Base-by-base conservation (phyloP, 2,113 vertebrate species). In the Rhea americana region DNA sequence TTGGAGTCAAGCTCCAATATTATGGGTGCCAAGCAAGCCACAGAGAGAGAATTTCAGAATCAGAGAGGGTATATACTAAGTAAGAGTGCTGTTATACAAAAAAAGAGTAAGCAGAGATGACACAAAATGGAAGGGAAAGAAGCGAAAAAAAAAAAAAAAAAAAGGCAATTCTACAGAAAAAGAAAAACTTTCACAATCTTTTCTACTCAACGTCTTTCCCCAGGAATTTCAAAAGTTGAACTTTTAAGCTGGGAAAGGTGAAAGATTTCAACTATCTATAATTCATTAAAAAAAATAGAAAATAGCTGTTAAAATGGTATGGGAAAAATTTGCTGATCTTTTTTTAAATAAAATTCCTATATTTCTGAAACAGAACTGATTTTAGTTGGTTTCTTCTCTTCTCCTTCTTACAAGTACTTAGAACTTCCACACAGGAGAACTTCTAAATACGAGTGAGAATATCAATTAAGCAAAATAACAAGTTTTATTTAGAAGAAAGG, bases 271-370 rank as follows among this genome's bases (percentile, higher is more conserved):
- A 10, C 7, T 4, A n/a, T 50, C 7, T n/a, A 16, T 30, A 92
- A 41, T 66, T 56, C 61, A 3, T 56, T 66, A 6, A 8, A 24
- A 26, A 26, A 58, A 15, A 7, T 14, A 37, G 18, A 53, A 71
- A 71, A 53, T 18, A 39, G 37, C 11, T 48, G 7, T 68, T 63
- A 20, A 45, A 72, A 41, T 32, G 3, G 4, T 87, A 45, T 4
- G 1, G 55, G 43, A 65, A 76, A 89, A 5, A 16, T 91, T 85
- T 0, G 0, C 3, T 68, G 19, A 43, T 61, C n/a, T 59, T 24
- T 62, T 39, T 91, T 71, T 39, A 6, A 75, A 59, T 68, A 11
- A 30, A 5, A 43, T 90, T 80, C 73, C 9, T 39, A 7, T 15
- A 45, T 88, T 90, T 90, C 32, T 50, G 45, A 73, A 74, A 39